Evolutionary conservation across 35 echinoderm and acorn worm genomes (phyloP).

Genomic region (Ophiothrix spiculata): DNA sequence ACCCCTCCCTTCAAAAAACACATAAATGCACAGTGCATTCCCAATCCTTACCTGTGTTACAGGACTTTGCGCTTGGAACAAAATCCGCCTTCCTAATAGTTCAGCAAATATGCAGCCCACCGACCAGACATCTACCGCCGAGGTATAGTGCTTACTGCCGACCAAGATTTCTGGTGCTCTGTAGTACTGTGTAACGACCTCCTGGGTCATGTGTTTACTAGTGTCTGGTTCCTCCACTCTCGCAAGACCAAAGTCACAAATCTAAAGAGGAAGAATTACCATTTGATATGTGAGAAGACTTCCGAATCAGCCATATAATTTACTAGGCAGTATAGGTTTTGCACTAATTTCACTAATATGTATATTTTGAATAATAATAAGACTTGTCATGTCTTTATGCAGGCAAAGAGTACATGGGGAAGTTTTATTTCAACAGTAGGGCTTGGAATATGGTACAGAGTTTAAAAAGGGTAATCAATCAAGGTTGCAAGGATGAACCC

Average conservation of each 20-base stretch:
- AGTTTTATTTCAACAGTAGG: too few species aligned
- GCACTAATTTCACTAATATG: too few species aligned
- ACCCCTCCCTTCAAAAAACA: background rate
- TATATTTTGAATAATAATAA: too few species aligned
- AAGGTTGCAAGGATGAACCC: too few species aligned
- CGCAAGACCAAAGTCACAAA: conserved; percentile 99
- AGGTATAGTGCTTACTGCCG: conserved; percentile 96
- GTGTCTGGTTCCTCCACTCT: conserved; percentile 92
- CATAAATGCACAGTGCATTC: background rate
- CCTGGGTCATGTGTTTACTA: conserved; percentile 97
- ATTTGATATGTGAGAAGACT: too few species aligned
- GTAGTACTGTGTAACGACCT: conserved; percentile 99
- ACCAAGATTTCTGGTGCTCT: conserved; percentile 95
- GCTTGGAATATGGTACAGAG: too few species aligned
- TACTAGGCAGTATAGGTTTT: too few species aligned
- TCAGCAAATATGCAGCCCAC: conserved; percentile 99
- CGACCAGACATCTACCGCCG: conserved; percentile 97
- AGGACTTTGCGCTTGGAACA: conserved; percentile 99
- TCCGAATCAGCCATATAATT: too few species aligned
- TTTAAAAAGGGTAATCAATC: too few species aligned
- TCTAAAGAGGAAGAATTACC: too few species aligned
- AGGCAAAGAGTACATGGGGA: too few species aligned
- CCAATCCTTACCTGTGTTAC: conserved; percentile 79
- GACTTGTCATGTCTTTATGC: too few species aligned
- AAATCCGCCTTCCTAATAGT: conserved; percentile 86